phyloP scores from a whole-genome alignment of 1,140 invertebrate species.

The Tribolium madens region DNA sequence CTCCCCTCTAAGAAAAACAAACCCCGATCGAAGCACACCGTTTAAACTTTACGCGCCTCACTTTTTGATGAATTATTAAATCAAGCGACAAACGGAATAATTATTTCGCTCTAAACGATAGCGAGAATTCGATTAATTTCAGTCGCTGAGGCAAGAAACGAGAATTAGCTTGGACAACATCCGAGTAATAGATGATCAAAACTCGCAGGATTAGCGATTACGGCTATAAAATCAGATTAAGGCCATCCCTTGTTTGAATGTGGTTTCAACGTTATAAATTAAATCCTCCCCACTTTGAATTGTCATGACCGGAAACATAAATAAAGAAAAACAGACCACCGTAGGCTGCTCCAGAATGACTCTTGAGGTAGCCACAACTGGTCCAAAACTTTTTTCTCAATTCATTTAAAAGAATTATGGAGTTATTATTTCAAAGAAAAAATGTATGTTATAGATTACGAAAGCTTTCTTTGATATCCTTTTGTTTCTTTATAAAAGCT shows the following conservation, averaged over 20 bases:
- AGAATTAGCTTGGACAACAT: background rate
- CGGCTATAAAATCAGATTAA: background rate
- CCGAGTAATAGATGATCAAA: background rate
- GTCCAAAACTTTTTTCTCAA: too few species aligned
- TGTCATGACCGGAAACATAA: background rate
- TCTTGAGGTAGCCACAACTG: too few species aligned
- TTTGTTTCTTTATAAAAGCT: too few species aligned
- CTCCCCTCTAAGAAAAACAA: background rate
- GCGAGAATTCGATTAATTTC: slow-evolving; percentile 18
- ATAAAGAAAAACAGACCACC: too few species aligned
- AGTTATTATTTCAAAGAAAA: too few species aligned
- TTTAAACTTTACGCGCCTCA: background rate
- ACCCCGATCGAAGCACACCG: slow-evolving; percentile 10
- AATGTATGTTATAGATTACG: too few species aligned
- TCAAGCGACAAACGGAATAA: slow-evolving; percentile 26
- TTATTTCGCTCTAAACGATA: slow-evolving; percentile 20
- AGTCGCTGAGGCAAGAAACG: background rate
- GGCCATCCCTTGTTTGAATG: background rate
- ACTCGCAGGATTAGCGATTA: background rate
- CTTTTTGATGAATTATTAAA: slow-evolving; percentile 36
- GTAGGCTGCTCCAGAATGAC: too few species aligned
- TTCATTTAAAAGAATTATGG: too few species aligned
- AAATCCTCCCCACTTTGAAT: background rate
- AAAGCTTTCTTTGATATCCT: too few species aligned
- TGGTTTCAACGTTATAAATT: slow-evolving; percentile 6